Conservation (phyloP, 2,888 invertebrate genomes). For the Mythimna vitellina region DNA sequence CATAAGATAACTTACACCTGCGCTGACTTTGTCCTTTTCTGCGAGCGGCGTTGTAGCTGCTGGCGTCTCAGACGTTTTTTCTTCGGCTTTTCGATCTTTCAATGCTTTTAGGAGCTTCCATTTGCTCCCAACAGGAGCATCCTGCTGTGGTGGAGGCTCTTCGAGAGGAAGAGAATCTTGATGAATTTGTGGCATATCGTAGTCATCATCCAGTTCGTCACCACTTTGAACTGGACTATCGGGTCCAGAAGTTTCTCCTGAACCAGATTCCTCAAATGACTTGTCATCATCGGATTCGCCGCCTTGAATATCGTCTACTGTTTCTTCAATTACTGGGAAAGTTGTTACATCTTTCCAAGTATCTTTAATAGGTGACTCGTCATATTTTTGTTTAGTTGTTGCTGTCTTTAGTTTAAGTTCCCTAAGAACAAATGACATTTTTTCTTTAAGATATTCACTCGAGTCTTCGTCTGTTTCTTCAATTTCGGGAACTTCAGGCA, state of each 20-base stretch:
- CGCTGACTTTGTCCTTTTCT: constrained; percentile 93
- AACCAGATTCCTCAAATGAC: constrained; percentile 91
- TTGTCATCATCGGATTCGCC: constrained; percentile 81
- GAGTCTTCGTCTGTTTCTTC: constrained; percentile 89
- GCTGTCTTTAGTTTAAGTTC: constrained; percentile 94
- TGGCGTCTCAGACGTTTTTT: constrained; percentile 93
- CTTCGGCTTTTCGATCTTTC: constrained; percentile 97
- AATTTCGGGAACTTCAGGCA: constrained; percentile 91
- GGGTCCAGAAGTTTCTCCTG: constrained; percentile 97
- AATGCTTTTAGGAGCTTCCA: constrained; percentile 97
- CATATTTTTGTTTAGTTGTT: constrained; percentile 82
- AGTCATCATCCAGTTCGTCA: constrained; percentile 93
- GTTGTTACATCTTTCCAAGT: constrained; percentile 87
- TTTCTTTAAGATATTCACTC: constrained; percentile 93
- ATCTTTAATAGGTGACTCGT: constrained; percentile 81
- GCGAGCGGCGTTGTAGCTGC: constrained; percentile 91
- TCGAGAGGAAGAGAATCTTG: constrained; percentile 74
- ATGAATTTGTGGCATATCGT: constrained; percentile 87
- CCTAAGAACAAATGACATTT: constrained; percentile 94
- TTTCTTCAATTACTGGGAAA: constrained; percentile 88
- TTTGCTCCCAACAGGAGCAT: constrained; percentile 94
- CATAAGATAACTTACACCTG: constrained; percentile 92
- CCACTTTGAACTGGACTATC: constrained; percentile 95
- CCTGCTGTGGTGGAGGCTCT: constrained; percentile 83
- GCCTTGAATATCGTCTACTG: constrained; percentile 76